Conservation (phyloP, 2,888 invertebrate genomes). For the Ophonus ardosiacus region DNA sequence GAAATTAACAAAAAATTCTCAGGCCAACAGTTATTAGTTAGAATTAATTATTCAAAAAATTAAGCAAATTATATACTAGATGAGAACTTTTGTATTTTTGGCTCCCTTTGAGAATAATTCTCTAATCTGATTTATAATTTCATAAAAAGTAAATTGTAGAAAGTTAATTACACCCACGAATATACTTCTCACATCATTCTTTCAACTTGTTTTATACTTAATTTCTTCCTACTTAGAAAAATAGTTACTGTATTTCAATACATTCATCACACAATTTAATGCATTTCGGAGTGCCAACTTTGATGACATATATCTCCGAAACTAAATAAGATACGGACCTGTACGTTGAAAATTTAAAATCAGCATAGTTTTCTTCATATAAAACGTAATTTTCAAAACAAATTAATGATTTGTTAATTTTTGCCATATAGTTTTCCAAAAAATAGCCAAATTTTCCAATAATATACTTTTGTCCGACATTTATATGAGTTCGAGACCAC, state of each 20-base stretch:
- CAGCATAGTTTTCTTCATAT: neutral
- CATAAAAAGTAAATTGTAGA: constrained; percentile 52
- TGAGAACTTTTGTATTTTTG: constrained; percentile 36
- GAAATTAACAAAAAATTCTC: constrained; percentile 56
- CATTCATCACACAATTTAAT: too few species aligned
- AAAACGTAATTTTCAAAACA: too few species aligned
- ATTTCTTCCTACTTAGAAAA: too few species aligned
- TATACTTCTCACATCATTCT: too few species aligned
- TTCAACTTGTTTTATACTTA: too few species aligned
- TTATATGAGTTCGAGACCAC: neutral
- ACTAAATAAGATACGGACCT: neutral
- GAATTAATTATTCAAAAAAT: constrained; percentile 58
- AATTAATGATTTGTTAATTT: too few species aligned
- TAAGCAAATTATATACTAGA: constrained; percentile 52
- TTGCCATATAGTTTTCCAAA: neutral
- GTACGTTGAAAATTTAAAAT: neutral
- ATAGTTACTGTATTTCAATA: too few species aligned
- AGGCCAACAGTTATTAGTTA: constrained; percentile 40
- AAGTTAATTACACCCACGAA: constrained; percentile 1
- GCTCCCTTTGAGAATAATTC: constrained; percentile 12
- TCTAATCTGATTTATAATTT: constrained; percentile 37
- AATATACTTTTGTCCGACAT: neutral
- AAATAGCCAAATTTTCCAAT: neutral
- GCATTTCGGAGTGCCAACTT: neutral
- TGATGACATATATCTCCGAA: neutral